Conservation (phyloP, 2,113 vertebrate genomes). For the Corythoichthys intestinalis region DNA sequence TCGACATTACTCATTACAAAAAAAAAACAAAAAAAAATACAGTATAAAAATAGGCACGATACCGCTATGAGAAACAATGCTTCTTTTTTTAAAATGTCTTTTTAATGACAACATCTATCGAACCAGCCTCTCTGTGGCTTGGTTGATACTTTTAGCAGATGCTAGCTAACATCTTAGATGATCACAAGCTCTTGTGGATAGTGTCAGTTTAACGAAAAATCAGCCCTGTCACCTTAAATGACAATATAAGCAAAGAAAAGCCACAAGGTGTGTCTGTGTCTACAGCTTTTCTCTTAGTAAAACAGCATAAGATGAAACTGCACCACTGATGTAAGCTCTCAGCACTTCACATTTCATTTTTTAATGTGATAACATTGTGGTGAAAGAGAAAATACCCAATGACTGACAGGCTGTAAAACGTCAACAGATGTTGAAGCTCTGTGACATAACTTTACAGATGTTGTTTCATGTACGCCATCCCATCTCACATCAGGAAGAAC, state of each 20-base stretch:
- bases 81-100: constrained; percentile 38
- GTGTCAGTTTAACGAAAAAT: constrained; percentile 66
- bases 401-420: constrained; percentile 69
- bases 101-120: constrained; percentile 51
- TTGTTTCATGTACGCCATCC: constrained; percentile 62
- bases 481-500: constrained; percentile 72
- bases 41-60: constrained; percentile 31
- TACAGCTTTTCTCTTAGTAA: constrained; percentile 35
- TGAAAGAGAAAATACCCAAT: constrained; percentile 41
- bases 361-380: constrained; percentile 40
- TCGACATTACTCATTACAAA: constrained; percentile 35
- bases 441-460: constrained; percentile 73
- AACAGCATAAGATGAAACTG: constrained; percentile 48
- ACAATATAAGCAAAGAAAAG: constrained; percentile 69
- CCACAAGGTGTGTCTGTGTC: constrained; percentile 62
- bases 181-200: constrained; percentile 69
- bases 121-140: constrained; percentile 59
- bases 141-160: constrained; percentile 69
- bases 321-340: constrained; percentile 48
- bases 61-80: constrained; percentile 42
- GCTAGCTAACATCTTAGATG: constrained; percentile 69
- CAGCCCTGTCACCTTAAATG: constrained; percentile 67
- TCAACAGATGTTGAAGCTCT: constrained; percentile 67
- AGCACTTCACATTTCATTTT: constrained; percentile 40
- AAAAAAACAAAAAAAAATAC: constrained; percentile 37